A percentile compares a stretch with the other conserved stretches of the same genome.
phyloP scores from a whole-genome alignment of 2,113 vertebrate species.

The Leptosomus discolor region DNA sequence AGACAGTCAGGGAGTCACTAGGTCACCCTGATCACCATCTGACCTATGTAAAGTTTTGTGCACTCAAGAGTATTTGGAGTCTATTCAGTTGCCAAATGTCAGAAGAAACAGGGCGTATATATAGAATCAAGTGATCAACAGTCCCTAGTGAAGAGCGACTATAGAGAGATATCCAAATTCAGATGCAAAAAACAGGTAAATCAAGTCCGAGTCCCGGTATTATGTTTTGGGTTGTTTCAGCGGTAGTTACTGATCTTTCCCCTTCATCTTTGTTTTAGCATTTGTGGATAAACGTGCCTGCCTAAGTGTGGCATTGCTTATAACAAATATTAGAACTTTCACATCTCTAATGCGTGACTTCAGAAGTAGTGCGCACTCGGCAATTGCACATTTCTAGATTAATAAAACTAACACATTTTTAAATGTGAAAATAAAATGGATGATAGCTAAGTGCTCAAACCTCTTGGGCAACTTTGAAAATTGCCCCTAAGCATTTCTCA shows the following conservation, averaged over 20 bases:
- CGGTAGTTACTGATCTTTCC: neutral
- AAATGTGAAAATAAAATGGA: neutral
- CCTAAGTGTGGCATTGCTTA: neutral
- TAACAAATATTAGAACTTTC: neutral
- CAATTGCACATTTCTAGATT: neutral
- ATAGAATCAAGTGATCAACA: neutral
- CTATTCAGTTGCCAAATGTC: neutral
- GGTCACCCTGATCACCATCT: neutral
- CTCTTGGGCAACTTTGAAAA: neutral
- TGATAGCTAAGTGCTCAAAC: neutral
- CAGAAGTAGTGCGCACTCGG: accelerated
- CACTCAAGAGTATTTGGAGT: neutral
- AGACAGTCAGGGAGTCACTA: neutral
- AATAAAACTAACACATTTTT: neutral
- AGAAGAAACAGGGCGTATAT: neutral
- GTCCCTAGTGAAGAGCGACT: neutral
- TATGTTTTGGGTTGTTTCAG: neutral
- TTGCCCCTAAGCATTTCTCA: neutral
- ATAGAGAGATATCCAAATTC: neutral
- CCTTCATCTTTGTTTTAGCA: neutral
- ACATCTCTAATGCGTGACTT: neutral
- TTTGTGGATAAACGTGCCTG: neutral
- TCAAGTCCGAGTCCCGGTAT: neutral
- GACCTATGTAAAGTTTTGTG: neutral
- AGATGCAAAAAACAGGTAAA: neutral